Evolutionary conservation across 2,113 vertebrate species (phyloP).

Genomic region (Gasterosteus aculeatus): DNA sequence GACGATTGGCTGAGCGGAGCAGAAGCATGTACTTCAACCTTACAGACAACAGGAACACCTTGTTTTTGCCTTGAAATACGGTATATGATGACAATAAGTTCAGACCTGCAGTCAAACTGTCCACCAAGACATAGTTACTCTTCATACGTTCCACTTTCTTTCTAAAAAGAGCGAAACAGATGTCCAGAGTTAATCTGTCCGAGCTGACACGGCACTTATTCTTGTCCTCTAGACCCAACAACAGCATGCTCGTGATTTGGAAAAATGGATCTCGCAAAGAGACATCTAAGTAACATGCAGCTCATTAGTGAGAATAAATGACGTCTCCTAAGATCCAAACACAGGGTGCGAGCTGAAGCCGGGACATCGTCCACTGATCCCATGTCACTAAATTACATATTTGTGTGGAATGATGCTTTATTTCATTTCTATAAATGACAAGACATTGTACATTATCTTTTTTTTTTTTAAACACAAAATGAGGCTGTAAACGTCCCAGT

Average conservation of each 20-base stretch:
- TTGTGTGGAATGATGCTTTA: background rate
- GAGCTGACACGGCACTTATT: conserved; percentile 18
- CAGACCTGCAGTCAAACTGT: background rate
- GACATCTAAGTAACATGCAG: conserved; percentile 24
- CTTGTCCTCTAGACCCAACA: conserved; percentile 22
- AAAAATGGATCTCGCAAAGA: conserved; percentile 23
- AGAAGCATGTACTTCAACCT: background rate
- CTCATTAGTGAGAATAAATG: conserved; percentile 12
- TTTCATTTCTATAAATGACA: background rate
- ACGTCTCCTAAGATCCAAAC: background rate
- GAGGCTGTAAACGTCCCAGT: background rate
- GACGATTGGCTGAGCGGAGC: background rate
- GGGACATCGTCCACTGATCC: background rate
- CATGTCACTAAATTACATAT: background rate
- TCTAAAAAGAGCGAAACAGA: conserved; percentile 3
- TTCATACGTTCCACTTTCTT: background rate
- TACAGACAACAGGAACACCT: background rate
- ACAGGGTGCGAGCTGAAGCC: background rate
- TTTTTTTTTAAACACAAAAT: background rate
- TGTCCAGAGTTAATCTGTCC: background rate
- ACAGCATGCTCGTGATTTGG: conserved; percentile 11
- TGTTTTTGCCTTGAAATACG: background rate
- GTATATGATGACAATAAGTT: background rate
- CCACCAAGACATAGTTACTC: background rate
- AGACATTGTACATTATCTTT: background rate